These are phyloP conservation scores for Paracyprichromis sp. DNA, from an alignment of 2,113 vertebrate genomes.

Conservation along the genomic window DNA sequence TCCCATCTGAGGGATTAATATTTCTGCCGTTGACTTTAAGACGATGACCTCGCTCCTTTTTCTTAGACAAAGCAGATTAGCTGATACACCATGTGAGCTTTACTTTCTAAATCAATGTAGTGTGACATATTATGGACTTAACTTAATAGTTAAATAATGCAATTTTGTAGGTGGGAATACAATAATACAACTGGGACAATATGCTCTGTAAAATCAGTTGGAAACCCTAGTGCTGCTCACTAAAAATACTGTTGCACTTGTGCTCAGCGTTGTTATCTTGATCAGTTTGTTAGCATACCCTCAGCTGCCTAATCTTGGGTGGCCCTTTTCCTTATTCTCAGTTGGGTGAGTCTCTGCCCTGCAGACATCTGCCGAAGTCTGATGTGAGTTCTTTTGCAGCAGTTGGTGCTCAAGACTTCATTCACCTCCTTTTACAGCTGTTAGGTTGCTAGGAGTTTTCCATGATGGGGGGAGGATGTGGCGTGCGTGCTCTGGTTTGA, in stretches of 20 bases:
- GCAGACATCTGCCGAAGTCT: constrained; percentile 36
- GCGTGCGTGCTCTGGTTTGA: neutral
- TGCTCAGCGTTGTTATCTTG: neutral
- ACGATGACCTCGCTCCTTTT: neutral
- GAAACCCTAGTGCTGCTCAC: neutral
- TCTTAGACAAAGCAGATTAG: constrained; percentile 22
- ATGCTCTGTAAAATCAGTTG: neutral
- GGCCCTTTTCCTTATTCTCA: neutral
- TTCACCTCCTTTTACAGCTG: constrained; percentile 46
- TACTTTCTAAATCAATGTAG: neutral
- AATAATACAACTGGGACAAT: neutral
- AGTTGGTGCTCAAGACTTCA: constrained; percentile 1
- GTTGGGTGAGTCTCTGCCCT: constrained; percentile 2
- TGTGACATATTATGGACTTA: neutral
- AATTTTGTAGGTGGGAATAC: neutral
- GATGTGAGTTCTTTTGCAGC: constrained; percentile 43
- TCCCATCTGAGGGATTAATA: constrained; percentile 31
- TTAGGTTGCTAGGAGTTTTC: constrained; percentile 35
- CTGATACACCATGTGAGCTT: neutral
- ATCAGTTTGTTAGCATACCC: neutral
- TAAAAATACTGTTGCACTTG: neutral
- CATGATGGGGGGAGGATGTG: constrained; percentile 2
- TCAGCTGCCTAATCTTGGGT: constrained; percentile 33
- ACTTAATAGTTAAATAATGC: neutral
- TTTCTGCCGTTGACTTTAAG: constrained; percentile 19